Base-by-base conservation (phyloP, 2,888 invertebrate species). In the Ormia ochracea region DNA sequence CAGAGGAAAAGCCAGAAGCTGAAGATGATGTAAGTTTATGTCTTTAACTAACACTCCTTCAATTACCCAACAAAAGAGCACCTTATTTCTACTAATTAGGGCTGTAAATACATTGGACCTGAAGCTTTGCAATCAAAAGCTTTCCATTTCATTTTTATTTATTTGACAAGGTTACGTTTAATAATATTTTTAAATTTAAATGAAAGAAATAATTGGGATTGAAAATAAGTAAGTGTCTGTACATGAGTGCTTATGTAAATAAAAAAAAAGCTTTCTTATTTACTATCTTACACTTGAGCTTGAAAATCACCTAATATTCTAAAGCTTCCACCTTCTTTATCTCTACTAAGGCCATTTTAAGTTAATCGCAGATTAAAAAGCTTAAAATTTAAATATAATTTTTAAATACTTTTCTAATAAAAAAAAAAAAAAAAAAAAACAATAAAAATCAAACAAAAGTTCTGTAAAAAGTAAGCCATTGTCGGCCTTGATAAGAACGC, bases 391-490 rank as follows among this genome's bases (percentile, higher is more conserved):
- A 41, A 36, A 12, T 14, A 61, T 63, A 61, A 26, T 43, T 21
- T 23, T 28, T n/a, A 28, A 31, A 10, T 28, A 14, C n/a, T 68
- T 26, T 33, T 36, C 38, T 66, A 23, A n/a, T 41, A 65, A 38
- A 26, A 21, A 45, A 58, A 36, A 6, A 36, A 36, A 36, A 36
- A 14, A 4, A 14, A 38, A 38, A 38, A 41, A 2, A 41, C n/a
- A n/a, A n/a, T n/a, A n/a, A n/a, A n/a, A n/a, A n/a, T n/a, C n/a
- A n/a, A n/a, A n/a, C n/a, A 33, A 73, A 81, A 52, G 41, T 43
- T 76, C 84, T 85, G 84, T 85, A 83, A 84, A 88, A 86, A 88
- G 89, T 89, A 88, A 88, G 88, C 88, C 86, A 89, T 88, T 89
- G 88, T 89, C 88, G 88, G 88, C 85, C 81, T 81, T 84, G 85